These are phyloP conservation scores for Trissolcus brochymenae DNA, from an alignment of 2,888 invertebrate species.

Conservation along the genomic window DNA sequence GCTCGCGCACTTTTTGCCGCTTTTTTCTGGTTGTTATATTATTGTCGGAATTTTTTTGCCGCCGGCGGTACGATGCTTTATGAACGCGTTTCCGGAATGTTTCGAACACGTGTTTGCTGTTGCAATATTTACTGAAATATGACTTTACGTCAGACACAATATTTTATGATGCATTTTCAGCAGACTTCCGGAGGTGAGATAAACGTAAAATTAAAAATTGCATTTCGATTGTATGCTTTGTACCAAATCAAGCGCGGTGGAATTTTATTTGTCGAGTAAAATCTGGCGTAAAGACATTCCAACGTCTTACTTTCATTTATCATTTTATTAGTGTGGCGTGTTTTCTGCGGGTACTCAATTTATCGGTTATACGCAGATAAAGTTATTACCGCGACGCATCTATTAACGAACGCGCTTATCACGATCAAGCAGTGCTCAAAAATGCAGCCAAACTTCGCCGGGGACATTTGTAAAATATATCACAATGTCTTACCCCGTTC, in stretches of 20 bases:
- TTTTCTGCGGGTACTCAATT: slow-evolving; percentile 31
- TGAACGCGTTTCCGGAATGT: slow-evolving; percentile 9
- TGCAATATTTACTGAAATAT: slow-evolving; percentile 13
- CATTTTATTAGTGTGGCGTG: slow-evolving; percentile 1
- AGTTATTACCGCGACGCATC: slow-evolving; percentile 28
- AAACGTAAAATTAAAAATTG: neutral
- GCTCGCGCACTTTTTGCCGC: slow-evolving; percentile 8
- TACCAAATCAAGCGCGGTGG: neutral
- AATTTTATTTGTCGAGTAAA: no score
- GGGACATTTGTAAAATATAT: slow-evolving; percentile 12
- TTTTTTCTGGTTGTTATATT: neutral
- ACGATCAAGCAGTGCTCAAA: slow-evolving; percentile 20
- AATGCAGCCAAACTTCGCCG: slow-evolving; percentile 6
- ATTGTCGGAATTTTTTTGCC: neutral
- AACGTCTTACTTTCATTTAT: slow-evolving; percentile 39
- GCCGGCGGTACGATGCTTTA: slow-evolving; percentile 7
- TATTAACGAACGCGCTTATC: slow-evolving; percentile 27
- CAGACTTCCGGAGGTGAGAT: slow-evolving; percentile 1
- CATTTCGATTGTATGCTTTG: neutral
- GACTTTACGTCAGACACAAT: neutral
- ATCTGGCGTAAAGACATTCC: slow-evolving; percentile 16
- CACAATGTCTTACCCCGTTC: neutral
- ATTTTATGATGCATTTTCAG: slow-evolving; percentile 4
- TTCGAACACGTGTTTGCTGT: slow-evolving; percentile 9
- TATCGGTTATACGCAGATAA: slow-evolving; percentile 18